Base-by-base conservation (phyloP, 2,888 invertebrate species). In the Sclerodermus sp. region DNA sequence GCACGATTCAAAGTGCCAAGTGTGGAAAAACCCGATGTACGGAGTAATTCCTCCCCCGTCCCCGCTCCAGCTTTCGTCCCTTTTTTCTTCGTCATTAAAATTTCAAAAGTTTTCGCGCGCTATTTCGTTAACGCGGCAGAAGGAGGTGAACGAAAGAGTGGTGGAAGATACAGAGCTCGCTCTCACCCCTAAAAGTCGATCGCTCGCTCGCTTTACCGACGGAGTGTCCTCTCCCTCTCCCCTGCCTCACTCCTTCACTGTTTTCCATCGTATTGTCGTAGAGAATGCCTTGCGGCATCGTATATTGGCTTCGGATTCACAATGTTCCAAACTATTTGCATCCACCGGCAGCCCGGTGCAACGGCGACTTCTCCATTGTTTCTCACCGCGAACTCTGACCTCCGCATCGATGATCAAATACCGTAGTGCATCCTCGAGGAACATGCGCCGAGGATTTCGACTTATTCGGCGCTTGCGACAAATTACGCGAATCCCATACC, bases 321-420 rank as follows among this genome's bases (percentile, higher is more conserved):
- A 60, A 62, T 66, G 59, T 62, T 62, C 54, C 51, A 55, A 66
- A 66, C 63, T 62, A 66, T 66, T 66, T 59, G 23, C 23, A 23
- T 8, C 52, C 49, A 40, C 15, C 34, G 44, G 43, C 43, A 51
- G 45, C 41, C 8, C 45, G 45, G 48, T 14, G 46, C 45, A 51
- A 53, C 34, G 42, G 39, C 48, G 34, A 47, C 47, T 50, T 23
- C 56, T 40, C 46, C 44, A 56, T 60, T 53, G 51, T 55, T 51
- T 53, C 41, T 55, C 46, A 49, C 47, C 43, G 34, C 42, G 53
- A 46, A 49, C 45, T 51, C 41, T 49, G 42, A 57, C 42, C 49
- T 47, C 45, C 23, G 23, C 8, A 23, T 3, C 23, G 3, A 23
- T 8, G 23, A 23, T 23, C 23, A 23, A 23, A 23, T 23, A 23